Conservation (phyloP, 1,140 invertebrate species). For the Anoplophora glabripennis region DNA sequence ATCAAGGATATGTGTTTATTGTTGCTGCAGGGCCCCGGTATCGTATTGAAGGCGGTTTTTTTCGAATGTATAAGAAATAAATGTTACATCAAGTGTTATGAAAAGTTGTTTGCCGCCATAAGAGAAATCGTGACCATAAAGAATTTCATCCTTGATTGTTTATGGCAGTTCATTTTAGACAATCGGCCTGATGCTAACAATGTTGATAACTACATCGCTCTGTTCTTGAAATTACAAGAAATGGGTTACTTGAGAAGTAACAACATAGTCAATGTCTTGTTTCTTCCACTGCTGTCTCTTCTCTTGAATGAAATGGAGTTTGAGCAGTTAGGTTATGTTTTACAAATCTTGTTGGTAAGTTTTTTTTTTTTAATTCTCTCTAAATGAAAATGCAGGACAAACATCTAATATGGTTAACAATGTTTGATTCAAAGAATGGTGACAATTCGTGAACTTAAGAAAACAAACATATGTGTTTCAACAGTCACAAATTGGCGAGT, state of each 20-base stretch:
- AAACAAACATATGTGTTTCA: too few species aligned
- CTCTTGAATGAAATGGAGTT: constrained; percentile 19
- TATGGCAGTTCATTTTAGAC: constrained; percentile 27
- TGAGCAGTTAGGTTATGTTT: constrained; percentile 19
- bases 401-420: too few species aligned
- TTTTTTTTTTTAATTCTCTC: neutral
- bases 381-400: too few species aligned
- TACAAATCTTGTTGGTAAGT: constrained; percentile 31
- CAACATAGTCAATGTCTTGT: constrained; percentile 23
- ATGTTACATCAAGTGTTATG: constrained; percentile 28
- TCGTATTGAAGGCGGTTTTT: constrained; percentile 32
- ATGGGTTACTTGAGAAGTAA: constrained; percentile 22
- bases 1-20: constrained; percentile 35
- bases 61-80: constrained; percentile 35
- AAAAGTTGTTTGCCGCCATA: constrained; percentile 21
- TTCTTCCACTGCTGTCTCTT: constrained; percentile 20
- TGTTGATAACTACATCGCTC: constrained; percentile 27
- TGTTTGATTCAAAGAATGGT: too few species aligned
- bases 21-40: constrained; percentile 35
- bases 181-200: constrained; percentile 25
- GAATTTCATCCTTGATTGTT: constrained; percentile 25
- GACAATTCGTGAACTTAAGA: too few species aligned
- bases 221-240: constrained; percentile 31
- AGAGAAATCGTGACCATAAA: constrained; percentile 35
- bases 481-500: too few species aligned